Percentiles rank a stretch among this genome's conserved stretches.
phyloP scores from a whole-genome alignment of 2,113 vertebrate genomes.

The Bolborhynchus lineola region DNA sequence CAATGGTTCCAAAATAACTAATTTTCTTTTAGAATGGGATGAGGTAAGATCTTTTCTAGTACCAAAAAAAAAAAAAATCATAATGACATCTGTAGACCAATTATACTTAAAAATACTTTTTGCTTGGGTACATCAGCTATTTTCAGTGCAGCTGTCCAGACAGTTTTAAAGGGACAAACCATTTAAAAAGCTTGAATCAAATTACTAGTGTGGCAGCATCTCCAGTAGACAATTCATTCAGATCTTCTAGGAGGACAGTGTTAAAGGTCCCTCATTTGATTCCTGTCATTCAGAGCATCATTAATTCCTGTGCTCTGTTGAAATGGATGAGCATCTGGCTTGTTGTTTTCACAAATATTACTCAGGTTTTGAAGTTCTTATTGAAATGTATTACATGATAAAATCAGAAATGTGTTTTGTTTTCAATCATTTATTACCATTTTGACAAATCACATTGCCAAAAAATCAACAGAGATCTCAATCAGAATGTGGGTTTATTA shows the following conservation, averaged over 20 bases:
- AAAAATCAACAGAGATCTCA: not conserved
- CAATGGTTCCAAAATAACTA: conserved; percentile 82
- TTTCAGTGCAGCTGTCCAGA: not conserved
- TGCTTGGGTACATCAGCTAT: not conserved
- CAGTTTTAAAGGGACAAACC: not conserved
- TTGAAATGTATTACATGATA: not conserved
- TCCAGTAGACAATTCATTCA: not conserved
- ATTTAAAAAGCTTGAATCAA: not conserved
- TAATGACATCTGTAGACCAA: conserved; percentile 21
- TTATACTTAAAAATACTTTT: conserved; percentile 40
- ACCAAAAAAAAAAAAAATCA: not conserved
- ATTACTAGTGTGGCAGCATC: not conserved
- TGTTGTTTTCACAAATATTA: not conserved
- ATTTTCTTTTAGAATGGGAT: conserved; percentile 81
- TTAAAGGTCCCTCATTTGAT: not conserved
- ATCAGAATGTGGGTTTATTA: not conserved
- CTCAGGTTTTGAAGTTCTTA: not conserved
- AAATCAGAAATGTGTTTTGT: not conserved
- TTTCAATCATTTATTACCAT: not conserved
- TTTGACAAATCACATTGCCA: not conserved
- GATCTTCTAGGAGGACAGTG: not conserved
- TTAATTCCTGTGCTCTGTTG: not conserved
- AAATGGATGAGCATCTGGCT: not conserved
- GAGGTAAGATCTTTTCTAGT: conserved; percentile 74
- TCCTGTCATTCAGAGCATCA: not conserved